Base-by-base conservation (phyloP, 2,888 invertebrate species). In the Alentia gelatinosa region DNA sequence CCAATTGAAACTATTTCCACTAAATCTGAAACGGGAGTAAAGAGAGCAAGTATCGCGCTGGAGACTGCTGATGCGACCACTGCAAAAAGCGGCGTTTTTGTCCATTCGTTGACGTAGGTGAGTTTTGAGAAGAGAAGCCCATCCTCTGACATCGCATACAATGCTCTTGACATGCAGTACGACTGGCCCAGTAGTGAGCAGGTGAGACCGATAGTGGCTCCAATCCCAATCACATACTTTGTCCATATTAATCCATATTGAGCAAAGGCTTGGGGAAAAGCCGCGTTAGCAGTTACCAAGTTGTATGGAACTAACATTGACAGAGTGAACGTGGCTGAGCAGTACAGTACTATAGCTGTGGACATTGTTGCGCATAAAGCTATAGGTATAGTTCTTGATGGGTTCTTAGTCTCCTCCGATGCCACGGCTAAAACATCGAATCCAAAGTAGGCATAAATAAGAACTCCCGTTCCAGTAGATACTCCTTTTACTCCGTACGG, bases 171-270 rank as follows among this genome's bases (percentile, higher is more conserved):
- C 40, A 86, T 23, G 86, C 19, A 12, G 50, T 86, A 86, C 7
- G 86, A 26, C 50, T 86, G 86, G 0, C 86, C 86, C 12, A 86
- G 50, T 26, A 86, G 50, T 15, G 86, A 86, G 86, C 86, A 86
- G 26, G 30, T 86, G 15, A 86, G 42, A 23, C 86, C 86, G 19
- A 86, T 33, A 30, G 47, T 33, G 15, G 86, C 86, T 12, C 86
- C 86, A n/a, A 42, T 7, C 7, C 47, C 30, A 19, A 86, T 23
- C 7, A 42, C n/a, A 23, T 42, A 47, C 30, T 42, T 50, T 9
- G 30, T 47, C 42, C 47, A 86, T 30, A 1, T 1, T 12, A 47
- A 12, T 9, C 86, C 86, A 30, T 47, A 50, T 23, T 33, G 3
- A 15, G 19, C 15, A 26, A 86, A 86, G 35, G 47, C 86, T 30